Base-by-base conservation (phyloP, 2,113 vertebrate species). In the Ciconia stormi region DNA sequence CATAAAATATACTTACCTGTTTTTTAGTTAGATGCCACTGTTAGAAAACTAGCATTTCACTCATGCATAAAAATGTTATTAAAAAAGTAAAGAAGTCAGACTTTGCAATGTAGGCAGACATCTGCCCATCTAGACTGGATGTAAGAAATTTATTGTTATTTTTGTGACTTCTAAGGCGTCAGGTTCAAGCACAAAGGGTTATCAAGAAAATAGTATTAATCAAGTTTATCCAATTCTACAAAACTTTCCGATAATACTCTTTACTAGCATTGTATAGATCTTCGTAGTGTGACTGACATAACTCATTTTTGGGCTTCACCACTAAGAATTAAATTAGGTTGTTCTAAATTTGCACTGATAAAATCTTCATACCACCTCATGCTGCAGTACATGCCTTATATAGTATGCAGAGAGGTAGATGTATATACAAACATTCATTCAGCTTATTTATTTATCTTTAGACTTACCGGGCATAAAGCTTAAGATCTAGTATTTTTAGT, bases 401-500 rank as follows among this genome's bases (percentile, higher is more conserved):
- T 15, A 73, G 15, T 19, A 47, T 52, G 13, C 26, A 86, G 46
- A 79, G 30, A 56, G 9, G 32, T 40, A 66, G 67, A 47, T 42
- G 38, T 74, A 71, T 34, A 55, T 67, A 46, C 21, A 66, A 12
- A 76, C 6, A 27, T 67, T 71, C 9, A 79, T 47, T 82, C 65
- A 61, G 30, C 13, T 78, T 89, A 47, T 84, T 93, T 90, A 85
- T 89, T 95, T 90, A 67, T 91, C 81, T 90, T 88, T 76, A 82
- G 47, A 74, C n/a, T 92, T 87, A 69, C 12, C 59, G 38, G 40
- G 55, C 16, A 46, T 82, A 91, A 93, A 90, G 34, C 82, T 93
- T 50, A 95, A 92, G 40, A 87, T 72, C 44, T 78, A 72, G 27
- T 90, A 61, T 52, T 91, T 96, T 95, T 83, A 91, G 91, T 94